Evolutionary conservation across 2,797 vertebrate species (phyloP), one percentile per base, ranked within the genome.

Genomic region (Pseudomugil tenellus): DNA sequence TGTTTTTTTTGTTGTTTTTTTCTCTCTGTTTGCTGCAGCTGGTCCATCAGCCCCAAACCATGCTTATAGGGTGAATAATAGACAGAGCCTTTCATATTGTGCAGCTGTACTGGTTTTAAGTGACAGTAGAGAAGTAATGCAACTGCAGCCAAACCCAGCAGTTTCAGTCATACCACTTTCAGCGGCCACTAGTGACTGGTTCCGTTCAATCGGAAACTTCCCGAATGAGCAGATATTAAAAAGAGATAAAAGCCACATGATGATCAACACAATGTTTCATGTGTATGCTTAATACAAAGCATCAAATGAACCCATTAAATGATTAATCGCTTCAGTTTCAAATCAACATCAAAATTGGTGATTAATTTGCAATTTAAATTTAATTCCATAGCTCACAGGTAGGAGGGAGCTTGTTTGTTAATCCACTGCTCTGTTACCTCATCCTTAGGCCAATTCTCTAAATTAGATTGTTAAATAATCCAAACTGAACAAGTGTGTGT

Each of bases 381-480:
- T 6, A 29, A n/a, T 41, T 31, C 26, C 17, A 34, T 11, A 16
- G 23, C 14, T 62, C 14, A 60, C 14, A 26, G 23, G n/a, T 67
- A 41, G 12, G 31, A 62, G 6, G 52, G 25, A 57, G 32, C 46
- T 25, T 46, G 19, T 66, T 56, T 64, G 16, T 46, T n/a, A 37
- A 71, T 13, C 11, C 34, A 51, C 6, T 7, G 1, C 37, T 34
- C 43, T 63, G 48, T 57, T 57, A 25, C 46, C 31, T 63, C 46
- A 16, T 60, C 16, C 11, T 4, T 16, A 8, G 28, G 52, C 39
- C 34, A 63, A 3, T 16, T 46, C 49, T 67, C 25, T 59, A 60
- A 79, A 69, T 55, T 77, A 29, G 3, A 37, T 25, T 46, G 8
- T 67, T 73, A 11, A 62, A 70, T 72, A 61, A 49, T 46, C 14